These are phyloP conservation scores for Trogon surrucura DNA, from an alignment of 2,113 vertebrate genomes.

Conservation along the genomic window DNA sequence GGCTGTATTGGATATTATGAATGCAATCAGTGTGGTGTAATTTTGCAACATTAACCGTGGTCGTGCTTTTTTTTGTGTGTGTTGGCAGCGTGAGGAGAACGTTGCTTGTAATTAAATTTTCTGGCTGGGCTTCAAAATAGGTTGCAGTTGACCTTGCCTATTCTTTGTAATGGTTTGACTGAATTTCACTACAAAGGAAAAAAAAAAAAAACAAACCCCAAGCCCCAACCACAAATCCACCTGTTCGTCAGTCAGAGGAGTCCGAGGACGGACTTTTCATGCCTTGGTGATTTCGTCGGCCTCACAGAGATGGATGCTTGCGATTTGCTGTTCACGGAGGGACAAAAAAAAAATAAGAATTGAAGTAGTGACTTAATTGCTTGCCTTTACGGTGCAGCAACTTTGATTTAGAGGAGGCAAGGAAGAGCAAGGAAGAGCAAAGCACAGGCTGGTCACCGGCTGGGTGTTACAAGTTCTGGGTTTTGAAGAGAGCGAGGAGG, in stretches of 20 bases:
- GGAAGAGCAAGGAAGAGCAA: background rate
- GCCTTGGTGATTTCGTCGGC: background rate
- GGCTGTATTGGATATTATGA: accelerated
- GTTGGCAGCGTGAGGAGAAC: background rate
- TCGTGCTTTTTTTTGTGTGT: background rate
- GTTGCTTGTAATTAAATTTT: background rate
- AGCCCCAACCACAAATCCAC: background rate
- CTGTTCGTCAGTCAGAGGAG: background rate
- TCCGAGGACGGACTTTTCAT: background rate
- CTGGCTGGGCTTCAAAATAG: background rate
- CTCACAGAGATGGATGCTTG: accelerated
- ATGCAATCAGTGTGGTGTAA: accelerated
- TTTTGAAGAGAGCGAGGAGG: background rate
- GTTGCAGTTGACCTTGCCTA: background rate
- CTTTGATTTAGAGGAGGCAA: background rate
- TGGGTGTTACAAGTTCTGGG: background rate
- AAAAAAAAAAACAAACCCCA: background rate
- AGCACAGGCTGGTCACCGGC: accelerated
- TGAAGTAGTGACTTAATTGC: background rate
- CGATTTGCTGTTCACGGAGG: background rate
- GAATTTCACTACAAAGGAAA: background rate
- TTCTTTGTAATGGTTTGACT: background rate
- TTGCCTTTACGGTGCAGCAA: background rate
- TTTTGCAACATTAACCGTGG: background rate
- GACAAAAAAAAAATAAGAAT: background rate